Percentiles rank a stretch among this genome's conserved stretches.
phyloP scores from a whole-genome alignment of 2,888 invertebrate genomes.

The Eremobia ochroleuca region DNA sequence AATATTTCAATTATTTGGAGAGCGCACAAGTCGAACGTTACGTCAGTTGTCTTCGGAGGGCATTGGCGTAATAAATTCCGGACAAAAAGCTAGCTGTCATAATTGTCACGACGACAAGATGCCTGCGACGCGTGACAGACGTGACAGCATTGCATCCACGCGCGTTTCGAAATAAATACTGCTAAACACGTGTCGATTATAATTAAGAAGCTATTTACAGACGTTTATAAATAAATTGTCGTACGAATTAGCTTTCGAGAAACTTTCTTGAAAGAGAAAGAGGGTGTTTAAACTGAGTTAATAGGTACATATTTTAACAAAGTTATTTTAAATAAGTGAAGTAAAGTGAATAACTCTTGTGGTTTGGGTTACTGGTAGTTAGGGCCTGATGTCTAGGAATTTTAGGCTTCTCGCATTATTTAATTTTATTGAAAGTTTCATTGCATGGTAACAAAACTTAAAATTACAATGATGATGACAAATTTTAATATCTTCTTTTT shows the following conservation, averaged over 20 bases:
- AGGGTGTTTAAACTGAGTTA: neutral
- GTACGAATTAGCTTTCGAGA: conserved; percentile 37
- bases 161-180: conserved; percentile 62
- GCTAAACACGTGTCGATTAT: conserved; percentile 63
- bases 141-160: conserved; percentile 50
- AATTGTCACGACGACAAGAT: conserved; percentile 63
- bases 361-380: neutral
- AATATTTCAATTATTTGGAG: conserved; percentile 58
- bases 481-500: neutral
- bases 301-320: neutral
- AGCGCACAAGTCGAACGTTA: conserved; percentile 51
- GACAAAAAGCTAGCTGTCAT: conserved; percentile 62
- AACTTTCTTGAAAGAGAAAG: conserved; percentile 27
- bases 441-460: neutral
- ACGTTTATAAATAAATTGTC: conserved; percentile 51
- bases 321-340: neutral
- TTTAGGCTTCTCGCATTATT: neutral
- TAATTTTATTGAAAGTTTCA: neutral
- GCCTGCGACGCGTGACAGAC: conserved; percentile 57
- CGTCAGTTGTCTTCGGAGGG: conserved; percentile 41
- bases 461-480: too few relatives aligned
- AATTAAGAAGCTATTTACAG: conserved; percentile 60
- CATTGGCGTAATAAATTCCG: conserved; percentile 59
- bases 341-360: neutral
- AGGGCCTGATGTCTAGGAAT: neutral